Conservation (phyloP, 2,113 vertebrate species). For the Glaucidium brasilianum region DNA sequence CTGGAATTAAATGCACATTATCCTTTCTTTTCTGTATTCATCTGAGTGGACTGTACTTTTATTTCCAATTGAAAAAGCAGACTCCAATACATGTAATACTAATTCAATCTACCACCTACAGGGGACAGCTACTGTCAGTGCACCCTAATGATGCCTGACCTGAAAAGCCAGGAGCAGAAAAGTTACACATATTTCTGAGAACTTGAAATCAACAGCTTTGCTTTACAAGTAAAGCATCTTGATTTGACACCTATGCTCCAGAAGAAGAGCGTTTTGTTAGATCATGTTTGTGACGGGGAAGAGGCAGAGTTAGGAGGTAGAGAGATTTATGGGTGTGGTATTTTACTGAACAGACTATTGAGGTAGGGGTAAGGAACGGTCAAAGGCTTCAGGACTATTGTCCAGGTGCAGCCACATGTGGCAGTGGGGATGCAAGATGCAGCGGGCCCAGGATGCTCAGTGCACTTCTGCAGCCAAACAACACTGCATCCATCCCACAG, state of each 20-base stretch:
- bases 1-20: background rate
- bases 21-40: background rate
- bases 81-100: background rate
- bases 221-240: background rate
- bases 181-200: background rate
- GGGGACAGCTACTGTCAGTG: background rate
- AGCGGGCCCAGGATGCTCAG: background rate
- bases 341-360: background rate
- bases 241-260: background rate
- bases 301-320: background rate
- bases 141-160: background rate
- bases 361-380: background rate
- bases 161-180: background rate
- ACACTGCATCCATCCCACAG: background rate
- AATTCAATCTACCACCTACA: background rate
- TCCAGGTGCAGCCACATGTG: accelerated
- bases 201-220: background rate
- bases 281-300: background rate
- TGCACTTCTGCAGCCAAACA: background rate
- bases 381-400: background rate
- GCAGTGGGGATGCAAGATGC: background rate
- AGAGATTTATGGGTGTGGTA: background rate
- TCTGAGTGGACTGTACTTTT: background rate
- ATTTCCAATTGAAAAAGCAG: background rate
- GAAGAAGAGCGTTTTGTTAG: background rate